Evolutionary conservation across 2,797 vertebrate genomes (phyloP), one percentile per base, ranked within the genome.

Genomic region (Gallinago solitaria): DNA sequence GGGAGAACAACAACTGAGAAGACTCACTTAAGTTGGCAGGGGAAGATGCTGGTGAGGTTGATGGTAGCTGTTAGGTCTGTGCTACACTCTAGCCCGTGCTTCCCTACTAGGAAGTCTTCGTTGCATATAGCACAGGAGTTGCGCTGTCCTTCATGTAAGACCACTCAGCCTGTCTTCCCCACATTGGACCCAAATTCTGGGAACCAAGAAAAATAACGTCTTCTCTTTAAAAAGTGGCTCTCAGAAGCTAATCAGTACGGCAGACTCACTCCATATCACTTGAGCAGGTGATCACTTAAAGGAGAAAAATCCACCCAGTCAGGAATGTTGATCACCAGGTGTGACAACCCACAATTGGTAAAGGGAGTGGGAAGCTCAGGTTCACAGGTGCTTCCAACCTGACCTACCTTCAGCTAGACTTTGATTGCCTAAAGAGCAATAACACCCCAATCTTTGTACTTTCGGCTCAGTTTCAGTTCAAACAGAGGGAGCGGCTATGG

Each of bases 301-400:
- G 76, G 60, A 81, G 43, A 76, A 73, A 83, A 91, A 76, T 32
- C 77, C 17, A 64, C 53, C 41, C 65, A 17, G n/a, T 33, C 74
- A 87, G 92, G 93, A 94, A 93, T 89, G 90, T 76, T 94, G 93
- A 70, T 96, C 56, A 67, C 83, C 81, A 37, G 32, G 90, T 89
- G 56, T 70, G 88, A 76, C 94, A 94, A 63, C 47, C 5, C 12
- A 41, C 67, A 71, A 14, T 2, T 69, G 60, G 35, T 79, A 10
- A 67, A 79, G 63, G 33, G 86, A 86, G 54, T 32, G 74, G 70
- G 81, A 75, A 85, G 63, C 51, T 86, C 6, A 0, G 28, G 79
- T 89, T 87, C 65, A 63, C 59, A 70, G 59, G 53, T 84, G 79
- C 64, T 45, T 93, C 63, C 48, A 67, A 6, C 35, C 63, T 91